phyloP scores from a whole-genome alignment of 2,888 invertebrate genomes.

The Platerodrilus igneus region DNA sequence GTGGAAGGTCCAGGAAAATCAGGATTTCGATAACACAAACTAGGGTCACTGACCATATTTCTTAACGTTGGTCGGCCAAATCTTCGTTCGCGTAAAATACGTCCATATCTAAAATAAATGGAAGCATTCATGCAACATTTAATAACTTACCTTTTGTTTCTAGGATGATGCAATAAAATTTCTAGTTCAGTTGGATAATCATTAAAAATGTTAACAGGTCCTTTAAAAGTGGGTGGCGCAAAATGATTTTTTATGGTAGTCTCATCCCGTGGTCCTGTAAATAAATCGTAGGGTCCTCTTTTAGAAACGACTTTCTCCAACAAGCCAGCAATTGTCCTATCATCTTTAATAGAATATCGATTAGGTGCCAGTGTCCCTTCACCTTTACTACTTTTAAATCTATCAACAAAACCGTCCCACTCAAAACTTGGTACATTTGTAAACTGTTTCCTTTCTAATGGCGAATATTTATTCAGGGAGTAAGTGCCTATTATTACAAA shows the following conservation, averaged over 20 bases:
- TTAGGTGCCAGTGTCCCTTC: conserved; percentile 37
- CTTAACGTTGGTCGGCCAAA: conserved; percentile 48
- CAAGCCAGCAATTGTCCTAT: conserved; percentile 26
- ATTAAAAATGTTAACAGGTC: conserved; percentile 38
- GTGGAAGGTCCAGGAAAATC: conserved; percentile 53
- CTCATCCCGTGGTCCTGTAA: conserved; percentile 51
- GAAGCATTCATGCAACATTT: not conserved
- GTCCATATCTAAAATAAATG: conserved; percentile 32
- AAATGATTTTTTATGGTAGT: conserved; percentile 55
- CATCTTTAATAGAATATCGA: conserved; percentile 33
- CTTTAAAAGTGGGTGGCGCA: conserved; percentile 34
- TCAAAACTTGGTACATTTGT: conserved; percentile 37
- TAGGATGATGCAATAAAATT: conserved; percentile 34
- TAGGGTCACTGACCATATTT: conserved; percentile 49
- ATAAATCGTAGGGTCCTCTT: conserved; percentile 44
- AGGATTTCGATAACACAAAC: conserved; percentile 50
- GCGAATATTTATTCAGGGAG: not conserved
- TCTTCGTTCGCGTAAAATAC: conserved; percentile 37
- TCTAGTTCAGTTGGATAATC: conserved; percentile 36
- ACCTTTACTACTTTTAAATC: conserved; percentile 35
- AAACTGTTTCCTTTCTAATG: conserved; percentile 24
- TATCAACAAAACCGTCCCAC: conserved; percentile 37
- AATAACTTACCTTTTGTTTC: conserved; percentile 21
- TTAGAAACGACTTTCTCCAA: conserved; percentile 34
- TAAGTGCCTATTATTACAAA: conserved; percentile 21